These are phyloP conservation scores for Lochmaea crataegi DNA, from an alignment of 2,888 invertebrate genomes.

Conservation along the genomic window DNA sequence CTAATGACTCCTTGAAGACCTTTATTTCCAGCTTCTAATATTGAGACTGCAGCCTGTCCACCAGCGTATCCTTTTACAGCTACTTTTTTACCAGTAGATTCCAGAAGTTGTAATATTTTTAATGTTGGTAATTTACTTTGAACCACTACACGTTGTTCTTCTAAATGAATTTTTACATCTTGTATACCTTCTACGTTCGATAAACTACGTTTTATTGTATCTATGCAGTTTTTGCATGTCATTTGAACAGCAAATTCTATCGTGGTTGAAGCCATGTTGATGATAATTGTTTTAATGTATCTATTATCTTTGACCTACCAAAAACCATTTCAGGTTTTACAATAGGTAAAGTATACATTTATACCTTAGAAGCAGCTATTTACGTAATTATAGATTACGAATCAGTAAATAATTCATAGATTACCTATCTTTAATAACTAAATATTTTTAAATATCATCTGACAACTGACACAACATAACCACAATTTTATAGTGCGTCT, in stretches of 20 bases:
- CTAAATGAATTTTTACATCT: conserved; percentile 68
- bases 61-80: conserved; percentile 86
- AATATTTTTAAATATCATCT: no score
- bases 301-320: not conserved
- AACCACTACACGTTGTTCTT: conserved; percentile 76
- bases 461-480: no score
- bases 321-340: not conserved
- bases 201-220: conserved; percentile 66
- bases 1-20: conserved; percentile 79
- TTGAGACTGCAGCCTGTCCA: conserved; percentile 77
- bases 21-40: conserved; percentile 68
- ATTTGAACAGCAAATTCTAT: conserved; percentile 77
- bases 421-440: no score
- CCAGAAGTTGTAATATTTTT: conserved; percentile 67
- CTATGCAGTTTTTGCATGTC: conserved; percentile 69
- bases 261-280: conserved; percentile 63
- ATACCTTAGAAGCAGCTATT: not conserved
- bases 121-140: conserved; percentile 74
- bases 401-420: no score
- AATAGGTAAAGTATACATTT: not conserved
- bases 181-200: conserved; percentile 65
- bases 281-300: not conserved
- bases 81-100: conserved; percentile 75
- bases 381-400: no score
- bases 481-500: no score